phyloP scores from a whole-genome alignment of 64 coral and sea anemone genomes.

The Stichodactyla helianthus region DNA sequence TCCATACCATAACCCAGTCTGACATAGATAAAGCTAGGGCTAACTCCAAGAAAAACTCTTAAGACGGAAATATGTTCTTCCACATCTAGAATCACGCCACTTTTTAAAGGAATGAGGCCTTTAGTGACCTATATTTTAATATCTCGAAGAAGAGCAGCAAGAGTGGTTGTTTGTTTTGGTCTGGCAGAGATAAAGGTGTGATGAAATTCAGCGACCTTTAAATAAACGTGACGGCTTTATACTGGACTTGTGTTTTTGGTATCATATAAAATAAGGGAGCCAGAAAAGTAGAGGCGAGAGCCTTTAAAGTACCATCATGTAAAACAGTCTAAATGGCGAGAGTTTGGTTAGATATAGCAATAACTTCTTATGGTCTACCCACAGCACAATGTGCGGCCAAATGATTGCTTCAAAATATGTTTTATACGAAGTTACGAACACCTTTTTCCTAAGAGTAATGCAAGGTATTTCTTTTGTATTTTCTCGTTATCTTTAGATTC shows the following conservation, averaged over 20 bases:
- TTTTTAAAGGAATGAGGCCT: background rate
- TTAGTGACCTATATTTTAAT: background rate
- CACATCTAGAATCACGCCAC: background rate
- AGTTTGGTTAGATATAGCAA: too few relatives aligned
- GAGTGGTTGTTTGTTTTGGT: background rate
- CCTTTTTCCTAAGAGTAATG: too few relatives aligned
- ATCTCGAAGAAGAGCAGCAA: background rate
- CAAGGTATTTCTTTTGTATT: background rate
- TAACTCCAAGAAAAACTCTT: conserved; percentile 11
- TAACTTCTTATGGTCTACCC: too few relatives aligned
- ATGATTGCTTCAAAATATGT: too few relatives aligned
- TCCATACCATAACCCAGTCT: conserved; percentile 91
- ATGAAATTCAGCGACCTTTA: background rate
- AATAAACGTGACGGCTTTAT: background rate
- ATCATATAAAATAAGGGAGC: background rate
- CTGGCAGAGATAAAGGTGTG: background rate
- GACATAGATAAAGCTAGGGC: conserved; percentile 70
- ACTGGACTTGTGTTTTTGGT: background rate
- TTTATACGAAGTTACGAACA: too few relatives aligned
- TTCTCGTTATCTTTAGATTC: too few relatives aligned
- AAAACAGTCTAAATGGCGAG: too few relatives aligned
- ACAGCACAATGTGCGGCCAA: too few relatives aligned
- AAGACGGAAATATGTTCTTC: background rate
- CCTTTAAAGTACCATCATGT: too few relatives aligned
- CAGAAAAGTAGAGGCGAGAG: too few relatives aligned